Base-by-base conservation (phyloP, 2,113 vertebrate genomes). In the Actenoides lindsayi region DNA sequence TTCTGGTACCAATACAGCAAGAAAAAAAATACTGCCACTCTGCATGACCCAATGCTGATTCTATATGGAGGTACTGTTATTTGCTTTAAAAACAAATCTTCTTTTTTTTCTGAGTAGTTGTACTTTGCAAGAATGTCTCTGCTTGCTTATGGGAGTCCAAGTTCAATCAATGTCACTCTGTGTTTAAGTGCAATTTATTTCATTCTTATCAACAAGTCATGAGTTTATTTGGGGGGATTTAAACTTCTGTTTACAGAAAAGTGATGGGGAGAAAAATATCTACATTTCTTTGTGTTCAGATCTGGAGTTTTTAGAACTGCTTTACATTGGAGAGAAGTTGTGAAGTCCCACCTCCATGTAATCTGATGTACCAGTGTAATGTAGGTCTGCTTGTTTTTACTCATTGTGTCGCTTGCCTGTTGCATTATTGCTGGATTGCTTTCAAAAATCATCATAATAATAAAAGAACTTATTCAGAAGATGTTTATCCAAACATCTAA, bases 401-500 rank as follows among this genome's bases (percentile, higher is more conserved):
- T 92, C 56, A 83, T 79, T 91, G 25, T 35, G 8, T 89, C 93
- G 73, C 57, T 78, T 86, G 39, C 59, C 90, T 92, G 39, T 80
- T 97, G 85, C 94, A 93, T 83, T 97, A 75, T 81, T 95, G 24
- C 86, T 97, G 95, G 89, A 79, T 64, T 83, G 24, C n/a, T 96
- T 97, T 88, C 90, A 96, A 97, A 96, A 97, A 93, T 90, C 62
- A 74, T 67, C 28, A 93, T 67, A 2, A 84, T 67, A 95, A 97
- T 83, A 92, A 90, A 96, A 93, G 13, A 87, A 96, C 84, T 96
- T 96, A 73, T 94, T 97, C 93, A 87, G 65, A 96, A 96, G 91
- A 90, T 94, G 75, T 95, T 98, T 97, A 96, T 97, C 91, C 94
- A 97, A 96, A 96, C 95, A 98, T 59, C 91, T 95, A 78, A 94